Evolutionary conservation across 2,113 vertebrate genomes (phyloP), one percentile per base, ranked within the genome.

Genomic region (Gila orcuttii): DNA sequence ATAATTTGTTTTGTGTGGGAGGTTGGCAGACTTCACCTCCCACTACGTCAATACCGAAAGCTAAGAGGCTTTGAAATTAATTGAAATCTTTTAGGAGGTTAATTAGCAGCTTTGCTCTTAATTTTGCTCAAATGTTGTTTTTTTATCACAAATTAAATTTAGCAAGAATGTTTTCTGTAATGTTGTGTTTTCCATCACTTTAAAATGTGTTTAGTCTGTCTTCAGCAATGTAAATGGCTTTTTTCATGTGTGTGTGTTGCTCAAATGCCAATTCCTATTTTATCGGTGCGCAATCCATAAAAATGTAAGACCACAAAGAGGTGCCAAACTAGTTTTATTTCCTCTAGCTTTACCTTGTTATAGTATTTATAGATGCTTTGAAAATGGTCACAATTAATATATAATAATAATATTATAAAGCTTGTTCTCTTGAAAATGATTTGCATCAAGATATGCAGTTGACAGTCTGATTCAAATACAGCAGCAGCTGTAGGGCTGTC

Each of bases 401-500:
- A 28, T 28, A 28, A 28, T 28, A 28, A 28, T 28, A 28, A 28
- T 28, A 28, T 28, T 28, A 28, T 28, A 79, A 85, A 12, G 17
- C 12, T 10, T 52, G 12, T 64, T 68, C 33, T 68, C 3, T 4
- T 25, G 15, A 31, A 52, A 79, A 39, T 12, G 28, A 36, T 68
- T 81, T 50, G 60, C 28, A n/a, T 42, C 28, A 21, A 59, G 68
- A 62, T 4, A n/a, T 55, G 60, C 21, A 71, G 79, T 82, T 82
- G 86, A 74, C 45, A 76, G 78, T 79, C 82, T 59, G 85, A 50
- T 89, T 89, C 62, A 85, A 77, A 83, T 59, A 31, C 25, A 79
- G 74, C 79, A 88, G 85, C 89, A 90, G 89, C 89, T 90, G 89
- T 88, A 88, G 82, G 81, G 73, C 71, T 59, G 64, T 36, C 79